A percentile compares a stretch with the other conserved stretches of the same genome.
Conservation (phyloP, 2,888 invertebrate genomes). For the Phrixothrix hirtus region DNA sequence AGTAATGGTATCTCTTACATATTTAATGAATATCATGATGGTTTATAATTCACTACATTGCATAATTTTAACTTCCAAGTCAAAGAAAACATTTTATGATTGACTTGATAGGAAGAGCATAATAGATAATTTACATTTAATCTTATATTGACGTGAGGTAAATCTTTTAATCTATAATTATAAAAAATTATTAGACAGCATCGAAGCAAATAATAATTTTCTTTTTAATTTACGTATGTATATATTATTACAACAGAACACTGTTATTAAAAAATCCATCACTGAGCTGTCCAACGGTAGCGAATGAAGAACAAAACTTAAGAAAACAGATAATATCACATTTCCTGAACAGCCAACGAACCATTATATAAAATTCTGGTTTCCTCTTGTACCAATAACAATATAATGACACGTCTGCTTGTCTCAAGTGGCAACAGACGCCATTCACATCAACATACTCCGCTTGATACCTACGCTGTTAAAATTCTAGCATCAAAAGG, state of each 20-base stretch:
- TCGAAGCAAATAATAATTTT: not conserved
- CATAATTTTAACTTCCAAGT: too few species aligned
- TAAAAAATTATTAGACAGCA: not conserved
- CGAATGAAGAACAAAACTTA: conserved; percentile 30
- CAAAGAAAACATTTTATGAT: too few species aligned
- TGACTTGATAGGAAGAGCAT: not conserved
- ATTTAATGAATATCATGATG: too few species aligned
- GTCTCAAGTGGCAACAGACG: conserved; percentile 48
- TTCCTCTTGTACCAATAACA: conserved; percentile 46
- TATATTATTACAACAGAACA: conserved; percentile 1
- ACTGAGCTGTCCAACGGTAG: conserved; percentile 28
- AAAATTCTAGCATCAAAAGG: too few species aligned
- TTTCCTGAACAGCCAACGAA: conserved; percentile 26
- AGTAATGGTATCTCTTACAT: too few species aligned
- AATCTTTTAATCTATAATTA: not conserved
- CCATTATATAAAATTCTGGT: conserved; percentile 22
- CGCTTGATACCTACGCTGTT: conserved; percentile 26
- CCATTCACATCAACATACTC: conserved; percentile 35
- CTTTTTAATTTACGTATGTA: not conserved
- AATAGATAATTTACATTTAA: not conserved
- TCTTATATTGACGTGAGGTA: not conserved
- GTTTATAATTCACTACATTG: too few species aligned
- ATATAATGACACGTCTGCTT: conserved; percentile 46
- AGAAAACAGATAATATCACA: conserved; percentile 37
- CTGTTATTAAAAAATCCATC: conserved; percentile 13